Evolutionary conservation across 2,113 vertebrate species (phyloP), one percentile per base, ranked within the genome.

Genomic region (Picathartes gymnocephalus): DNA sequence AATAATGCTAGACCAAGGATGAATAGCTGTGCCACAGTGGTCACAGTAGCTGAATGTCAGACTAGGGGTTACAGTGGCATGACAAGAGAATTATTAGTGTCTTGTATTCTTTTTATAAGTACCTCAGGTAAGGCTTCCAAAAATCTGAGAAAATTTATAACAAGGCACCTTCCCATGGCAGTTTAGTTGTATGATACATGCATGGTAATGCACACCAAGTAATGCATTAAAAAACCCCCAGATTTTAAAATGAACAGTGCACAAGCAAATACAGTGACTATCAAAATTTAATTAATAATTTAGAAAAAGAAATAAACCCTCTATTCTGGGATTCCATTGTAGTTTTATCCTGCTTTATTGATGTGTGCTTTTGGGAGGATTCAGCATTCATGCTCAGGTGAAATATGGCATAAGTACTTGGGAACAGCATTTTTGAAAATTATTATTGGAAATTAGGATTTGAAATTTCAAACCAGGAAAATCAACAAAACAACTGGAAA

Each of bases 211-310:
- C 27, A 30, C 13, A 28, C 25, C 10, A 60, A 42, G 7, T 25
- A 76, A 53, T 25, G 10, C 10, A 3, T 47, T 28, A 45, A 47
- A 62, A 58, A n/a, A 6, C 0, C 2, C n/a, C 11, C 4, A 3
- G 7, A 51, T 65, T 14, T 40, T 64, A 64, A 48, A 31, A 37
- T 18, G 31, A 88, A 35, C 3, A 1, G 15, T 71, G 16, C 15
- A 33, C 18, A 66, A 57, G 9, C 4, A 56, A 90, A 53, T 24
- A 31, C 35, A 60, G 31, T 13, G 47, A 30, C 8, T 35, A 15
- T 50, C 4, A 58, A 48, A n/a, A 62, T 37, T 7, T 58, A 54
- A 44, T 40, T 30, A 76, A 51, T 51, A 2, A 60, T 56, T 50
- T 30, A 72, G 27, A 64, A 72, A 77, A 86, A 47, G 8, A 45